phyloP scores from a whole-genome alignment of 2,888 invertebrate species.

The Girardia tigrina region DNA sequence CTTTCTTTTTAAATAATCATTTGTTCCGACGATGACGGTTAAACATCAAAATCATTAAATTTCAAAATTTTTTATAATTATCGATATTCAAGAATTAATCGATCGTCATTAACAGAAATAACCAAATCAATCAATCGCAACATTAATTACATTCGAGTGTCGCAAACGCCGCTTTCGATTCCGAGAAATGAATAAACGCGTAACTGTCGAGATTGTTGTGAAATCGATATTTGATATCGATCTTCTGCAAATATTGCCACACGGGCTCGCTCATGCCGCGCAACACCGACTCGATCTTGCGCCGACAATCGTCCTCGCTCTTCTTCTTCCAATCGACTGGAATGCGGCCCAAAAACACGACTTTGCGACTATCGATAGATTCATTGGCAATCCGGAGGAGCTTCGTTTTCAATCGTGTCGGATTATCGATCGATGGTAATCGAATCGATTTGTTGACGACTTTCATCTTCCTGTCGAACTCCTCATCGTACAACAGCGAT shows the following conservation, averaged over 20 bases:
- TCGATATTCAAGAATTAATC: too few species aligned
- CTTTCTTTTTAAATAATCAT: too few species aligned
- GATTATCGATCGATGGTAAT: neutral
- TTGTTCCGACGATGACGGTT: too few species aligned
- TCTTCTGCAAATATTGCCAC: neutral
- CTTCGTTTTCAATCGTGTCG: neutral
- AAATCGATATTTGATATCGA: conserved; percentile 31
- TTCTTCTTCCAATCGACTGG: conserved; percentile 21
- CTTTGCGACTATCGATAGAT: conserved; percentile 14
- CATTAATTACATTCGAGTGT: conserved; percentile 29
- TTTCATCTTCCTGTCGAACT: neutral
- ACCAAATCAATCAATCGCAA: too few species aligned
- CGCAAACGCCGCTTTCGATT: conserved; percentile 23
- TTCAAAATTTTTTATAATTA: too few species aligned
- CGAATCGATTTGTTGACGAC: neutral
- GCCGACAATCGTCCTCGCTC: conserved; percentile 9
- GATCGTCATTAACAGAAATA: too few species aligned
- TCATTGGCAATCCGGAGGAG: conserved; percentile 3
- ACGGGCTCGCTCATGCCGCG: neutral
- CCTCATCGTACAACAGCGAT: conserved; percentile 18
- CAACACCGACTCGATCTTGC: conserved; percentile 26
- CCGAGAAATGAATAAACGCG: conserved; percentile 29
- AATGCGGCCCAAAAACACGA: conserved; percentile 31
- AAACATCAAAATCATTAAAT: too few species aligned
- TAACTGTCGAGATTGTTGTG: conserved; percentile 31